Evolutionary conservation across 2,797 vertebrate species (phyloP), one percentile per base, ranked within the genome.

Genomic region (Propithecus deckenii): DNA sequence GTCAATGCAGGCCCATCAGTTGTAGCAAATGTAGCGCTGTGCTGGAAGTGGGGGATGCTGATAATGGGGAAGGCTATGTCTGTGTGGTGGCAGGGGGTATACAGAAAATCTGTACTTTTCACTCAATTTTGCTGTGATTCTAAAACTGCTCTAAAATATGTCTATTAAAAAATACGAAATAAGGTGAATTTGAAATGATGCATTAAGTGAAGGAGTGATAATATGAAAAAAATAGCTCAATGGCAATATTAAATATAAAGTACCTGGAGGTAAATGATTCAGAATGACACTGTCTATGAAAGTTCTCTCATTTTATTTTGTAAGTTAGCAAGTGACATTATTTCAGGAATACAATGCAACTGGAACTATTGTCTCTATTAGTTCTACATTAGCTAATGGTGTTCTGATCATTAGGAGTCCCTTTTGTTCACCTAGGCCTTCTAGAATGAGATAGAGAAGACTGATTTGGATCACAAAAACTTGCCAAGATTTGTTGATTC

Each of bases 291-390:
- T 72, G 59, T 78, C 92, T 69, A 61, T 59, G 75, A 90, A 96
- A 46, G 18, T 93, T 81, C 52, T 91, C 78, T 78, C 52, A 80
- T 89, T 86, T 94, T 32, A 85, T 61, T 94, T 87, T 78, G 11
- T 38, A 80, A 61, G 92, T 76, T 94, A 72, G 22, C 11, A 9
- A 59, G 18, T 30, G 32, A 23, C 57, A 32, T 74, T 74, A 43
- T 75, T 61, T 74, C n/a, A 89, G 55, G 18, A 75, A 55, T 18
- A 50, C 2, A 17, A 50, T 69, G 12, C 14, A 25, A 81, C 86
- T 83, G 52, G 3, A 75, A 57, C n/a, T 84, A 28, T 59, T 57
- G n/a, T 65, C 32, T 93, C 41, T 72, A 50, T n/a, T 59, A 52
- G 18, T 55, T 93, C 46, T 32, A 38, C 13, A 30, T 85, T 75